Conservation (phyloP, 2,113 vertebrate species). For the Eubucco bourcierii region DNA sequence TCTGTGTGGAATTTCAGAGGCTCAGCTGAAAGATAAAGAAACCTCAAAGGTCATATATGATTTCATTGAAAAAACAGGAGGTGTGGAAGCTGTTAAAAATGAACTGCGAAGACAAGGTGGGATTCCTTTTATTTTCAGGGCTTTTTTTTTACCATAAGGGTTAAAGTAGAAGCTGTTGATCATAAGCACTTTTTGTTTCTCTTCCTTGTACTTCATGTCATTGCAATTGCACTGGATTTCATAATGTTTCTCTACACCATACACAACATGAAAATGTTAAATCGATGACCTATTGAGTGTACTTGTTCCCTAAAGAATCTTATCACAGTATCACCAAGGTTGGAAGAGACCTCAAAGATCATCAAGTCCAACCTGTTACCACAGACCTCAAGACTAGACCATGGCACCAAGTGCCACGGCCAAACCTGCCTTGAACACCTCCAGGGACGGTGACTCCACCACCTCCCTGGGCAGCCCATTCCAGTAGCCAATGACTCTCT, state of each 20-base stretch:
- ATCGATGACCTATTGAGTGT: background rate
- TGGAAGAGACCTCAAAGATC: no score
- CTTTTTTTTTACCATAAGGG: background rate
- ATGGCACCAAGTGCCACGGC: no score
- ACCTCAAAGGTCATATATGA: conserved; percentile 99
- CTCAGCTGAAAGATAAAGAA: conserved; percentile 96
- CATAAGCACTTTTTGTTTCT: background rate
- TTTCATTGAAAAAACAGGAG: conserved; percentile 98
- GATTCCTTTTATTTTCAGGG: conserved; percentile 28
- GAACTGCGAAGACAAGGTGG: conserved; percentile 95
- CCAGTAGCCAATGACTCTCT: no score
- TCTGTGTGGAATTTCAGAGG: conserved; percentile 96
- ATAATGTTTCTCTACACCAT: background rate
- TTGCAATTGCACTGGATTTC: background rate
- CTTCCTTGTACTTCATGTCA: background rate
- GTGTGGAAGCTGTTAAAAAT: conserved; percentile 97
- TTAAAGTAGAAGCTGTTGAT: background rate
- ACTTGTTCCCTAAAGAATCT: background rate
- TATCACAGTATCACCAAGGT: no score
- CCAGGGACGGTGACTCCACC: no score
- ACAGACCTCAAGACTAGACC: no score
- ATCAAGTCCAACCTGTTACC: no score
- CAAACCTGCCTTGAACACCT: no score
- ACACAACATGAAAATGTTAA: background rate
- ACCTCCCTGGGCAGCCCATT: no score